phyloP scores from a whole-genome alignment of 2,113 vertebrate species.

The Carassius carassius region DNA sequence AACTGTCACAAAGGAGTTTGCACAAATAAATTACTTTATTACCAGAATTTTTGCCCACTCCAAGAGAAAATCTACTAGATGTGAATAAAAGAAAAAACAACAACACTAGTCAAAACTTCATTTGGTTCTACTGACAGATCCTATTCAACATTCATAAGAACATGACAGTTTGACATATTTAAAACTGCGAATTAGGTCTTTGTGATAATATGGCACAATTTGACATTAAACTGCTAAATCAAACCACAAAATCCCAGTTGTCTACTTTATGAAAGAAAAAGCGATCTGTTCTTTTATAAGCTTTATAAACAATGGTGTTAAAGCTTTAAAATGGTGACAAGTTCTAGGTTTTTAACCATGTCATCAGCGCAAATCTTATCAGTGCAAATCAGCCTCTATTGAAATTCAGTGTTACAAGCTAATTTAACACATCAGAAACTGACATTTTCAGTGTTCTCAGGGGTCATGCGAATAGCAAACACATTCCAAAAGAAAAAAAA shows the following conservation, averaged over 20 bases:
- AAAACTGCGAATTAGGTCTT: not conserved
- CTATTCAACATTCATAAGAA: conserved; percentile 26
- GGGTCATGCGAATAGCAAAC: conserved; percentile 16
- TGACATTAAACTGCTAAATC: not conserved
- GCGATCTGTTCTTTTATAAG: not conserved
- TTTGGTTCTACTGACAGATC: conserved; percentile 12
- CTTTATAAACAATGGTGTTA: not conserved
- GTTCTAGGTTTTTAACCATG: not conserved
- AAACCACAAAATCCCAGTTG: not conserved
- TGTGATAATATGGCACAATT: not conserved
- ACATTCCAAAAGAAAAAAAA: not conserved
- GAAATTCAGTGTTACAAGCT: no score
- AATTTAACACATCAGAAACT: conserved; percentile 12
- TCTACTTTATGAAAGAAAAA: not conserved
- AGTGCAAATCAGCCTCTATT: not conserved
- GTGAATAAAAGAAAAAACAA: not conserved
- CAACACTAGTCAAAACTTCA: not conserved
- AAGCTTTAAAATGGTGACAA: not conserved
- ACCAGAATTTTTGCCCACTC: not conserved
- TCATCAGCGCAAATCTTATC: not conserved
- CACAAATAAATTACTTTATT: conserved; percentile 24
- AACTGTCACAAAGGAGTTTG: not conserved
- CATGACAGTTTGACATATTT: conserved; percentile 5
- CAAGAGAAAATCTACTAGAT: not conserved
- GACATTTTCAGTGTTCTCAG: not conserved